Percentiles rank a stretch among this genome's conserved stretches.
phyloP scores from a whole-genome alignment of 2,113 vertebrate genomes.

The Gopherus flavomarginatus region DNA sequence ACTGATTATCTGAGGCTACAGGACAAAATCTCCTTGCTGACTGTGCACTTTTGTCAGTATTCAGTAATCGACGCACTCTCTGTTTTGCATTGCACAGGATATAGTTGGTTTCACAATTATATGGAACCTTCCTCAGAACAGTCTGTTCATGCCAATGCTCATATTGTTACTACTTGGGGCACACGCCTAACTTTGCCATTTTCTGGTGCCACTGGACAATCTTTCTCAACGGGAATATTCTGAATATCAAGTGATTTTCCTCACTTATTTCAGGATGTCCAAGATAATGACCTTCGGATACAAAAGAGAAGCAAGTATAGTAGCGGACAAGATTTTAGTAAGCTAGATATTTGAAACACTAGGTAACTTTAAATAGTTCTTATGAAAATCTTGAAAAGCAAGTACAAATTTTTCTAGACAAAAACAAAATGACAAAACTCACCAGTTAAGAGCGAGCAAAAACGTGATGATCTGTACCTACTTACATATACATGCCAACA shows the following conservation, averaged over 20 bases:
- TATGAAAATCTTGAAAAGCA: background rate
- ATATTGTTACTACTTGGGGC: background rate
- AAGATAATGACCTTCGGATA: background rate
- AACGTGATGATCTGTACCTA: background rate
- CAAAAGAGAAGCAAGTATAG: background rate
- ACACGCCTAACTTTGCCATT: background rate
- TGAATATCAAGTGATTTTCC: background rate
- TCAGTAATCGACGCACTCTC: background rate
- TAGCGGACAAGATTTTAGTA: rapidly evolving
- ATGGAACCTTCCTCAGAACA: background rate
- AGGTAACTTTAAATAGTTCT: background rate
- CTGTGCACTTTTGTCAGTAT: conserved; percentile 24
- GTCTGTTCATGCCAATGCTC: rapidly evolving
- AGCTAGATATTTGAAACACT: background rate
- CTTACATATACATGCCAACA: background rate
- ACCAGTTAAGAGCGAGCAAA: background rate
- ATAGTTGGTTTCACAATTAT: background rate
- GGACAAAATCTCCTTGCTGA: conserved; percentile 10
- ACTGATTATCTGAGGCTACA: background rate
- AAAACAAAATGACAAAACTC: background rate
- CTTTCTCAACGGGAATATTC: background rate
- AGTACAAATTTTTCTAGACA: background rate
- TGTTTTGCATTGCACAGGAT: rapidly evolving
- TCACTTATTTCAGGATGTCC: background rate
- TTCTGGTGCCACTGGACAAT: background rate